phyloP scores from a whole-genome alignment of 2,797 vertebrate genomes.

The Mus spretus region DNA sequence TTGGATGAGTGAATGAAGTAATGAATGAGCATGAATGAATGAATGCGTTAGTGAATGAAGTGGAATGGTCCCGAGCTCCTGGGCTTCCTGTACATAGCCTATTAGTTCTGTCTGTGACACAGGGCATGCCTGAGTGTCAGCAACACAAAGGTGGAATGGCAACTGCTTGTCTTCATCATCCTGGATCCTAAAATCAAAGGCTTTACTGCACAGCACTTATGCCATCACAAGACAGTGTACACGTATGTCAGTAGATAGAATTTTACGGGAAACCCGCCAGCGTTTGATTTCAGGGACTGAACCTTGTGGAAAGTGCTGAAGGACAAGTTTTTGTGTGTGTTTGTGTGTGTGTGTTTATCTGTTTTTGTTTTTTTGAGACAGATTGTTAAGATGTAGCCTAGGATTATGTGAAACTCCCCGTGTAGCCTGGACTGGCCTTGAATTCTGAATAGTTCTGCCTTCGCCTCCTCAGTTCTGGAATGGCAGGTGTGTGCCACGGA shows the following conservation, averaged over 20 bases:
- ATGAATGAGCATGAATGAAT: neutral
- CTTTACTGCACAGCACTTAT: slow-evolving; percentile 17
- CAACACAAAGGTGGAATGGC: slow-evolving; percentile 10
- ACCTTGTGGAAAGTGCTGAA: neutral
- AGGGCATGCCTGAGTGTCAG: neutral
- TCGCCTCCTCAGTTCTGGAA: neutral
- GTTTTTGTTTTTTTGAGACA: neutral
- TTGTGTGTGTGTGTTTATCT: neutral
- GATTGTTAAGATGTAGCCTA: neutral
- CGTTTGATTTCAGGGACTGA: slow-evolving; percentile 30
- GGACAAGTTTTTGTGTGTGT: neutral
- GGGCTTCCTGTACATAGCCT: neutral
- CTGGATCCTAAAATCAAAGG: slow-evolving; percentile 18
- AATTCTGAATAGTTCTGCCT: neutral
- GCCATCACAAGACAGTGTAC: neutral
- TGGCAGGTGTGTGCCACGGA: neutral
- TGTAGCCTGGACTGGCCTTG: neutral
- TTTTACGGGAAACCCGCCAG: slow-evolving; percentile 48
- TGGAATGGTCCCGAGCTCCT: neutral
- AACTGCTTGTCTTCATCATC: slow-evolving; percentile 17
- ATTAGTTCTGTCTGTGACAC: slow-evolving; percentile 2
- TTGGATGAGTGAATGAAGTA: neutral
- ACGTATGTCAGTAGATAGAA: neutral
- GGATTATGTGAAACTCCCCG: neutral
- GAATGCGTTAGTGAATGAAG: neutral